Evolutionary conservation across 2,797 vertebrate species (phyloP).

Genomic region (Gallinago nigripennis): DNA sequence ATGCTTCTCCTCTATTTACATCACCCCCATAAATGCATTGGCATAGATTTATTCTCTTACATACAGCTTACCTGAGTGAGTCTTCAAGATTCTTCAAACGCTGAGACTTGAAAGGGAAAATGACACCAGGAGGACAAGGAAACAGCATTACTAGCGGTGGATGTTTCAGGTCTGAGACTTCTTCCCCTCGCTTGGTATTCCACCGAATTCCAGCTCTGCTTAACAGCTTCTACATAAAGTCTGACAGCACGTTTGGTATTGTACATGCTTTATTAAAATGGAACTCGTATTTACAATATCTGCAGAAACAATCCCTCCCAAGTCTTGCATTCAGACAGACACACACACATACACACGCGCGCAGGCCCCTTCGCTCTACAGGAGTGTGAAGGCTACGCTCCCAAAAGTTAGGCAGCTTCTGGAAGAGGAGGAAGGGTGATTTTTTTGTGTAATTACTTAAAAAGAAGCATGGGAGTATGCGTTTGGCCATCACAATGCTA

Average conservation of each 20-base stretch:
- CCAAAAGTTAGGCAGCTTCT: conserved; percentile 73
- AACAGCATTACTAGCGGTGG: background rate
- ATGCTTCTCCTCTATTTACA: background rate
- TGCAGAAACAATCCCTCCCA: conserved; percentile 80
- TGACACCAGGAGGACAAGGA: background rate
- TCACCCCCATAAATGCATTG: background rate
- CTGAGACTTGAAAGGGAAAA: background rate
- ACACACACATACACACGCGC: conserved; percentile 76
- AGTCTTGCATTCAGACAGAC: conserved; percentile 75
- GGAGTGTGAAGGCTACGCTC: conserved; percentile 70
- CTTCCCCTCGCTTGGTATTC: background rate
- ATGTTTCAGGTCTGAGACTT: background rate
- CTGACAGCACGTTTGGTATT: conserved; percentile 86
- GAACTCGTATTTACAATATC: conserved; percentile 94
- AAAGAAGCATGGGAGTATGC: conserved; percentile 76
- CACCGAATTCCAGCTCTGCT: conserved; percentile 34
- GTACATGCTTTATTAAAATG: conserved; percentile 99
- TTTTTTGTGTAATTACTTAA: conserved; percentile 67
- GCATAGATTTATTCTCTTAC: background rate
- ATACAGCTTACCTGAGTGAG: conserved; percentile 62
- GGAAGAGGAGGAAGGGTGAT: conserved; percentile 64
- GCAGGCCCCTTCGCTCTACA: conserved; percentile 52
- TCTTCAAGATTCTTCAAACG: conserved; percentile 21
- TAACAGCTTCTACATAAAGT: conserved; percentile 84
- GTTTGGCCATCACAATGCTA: conserved; percentile 90